These are phyloP conservation scores for Epinotia demarniana DNA, from an alignment of 2,888 invertebrate genomes.

Conservation along the genomic window DNA sequence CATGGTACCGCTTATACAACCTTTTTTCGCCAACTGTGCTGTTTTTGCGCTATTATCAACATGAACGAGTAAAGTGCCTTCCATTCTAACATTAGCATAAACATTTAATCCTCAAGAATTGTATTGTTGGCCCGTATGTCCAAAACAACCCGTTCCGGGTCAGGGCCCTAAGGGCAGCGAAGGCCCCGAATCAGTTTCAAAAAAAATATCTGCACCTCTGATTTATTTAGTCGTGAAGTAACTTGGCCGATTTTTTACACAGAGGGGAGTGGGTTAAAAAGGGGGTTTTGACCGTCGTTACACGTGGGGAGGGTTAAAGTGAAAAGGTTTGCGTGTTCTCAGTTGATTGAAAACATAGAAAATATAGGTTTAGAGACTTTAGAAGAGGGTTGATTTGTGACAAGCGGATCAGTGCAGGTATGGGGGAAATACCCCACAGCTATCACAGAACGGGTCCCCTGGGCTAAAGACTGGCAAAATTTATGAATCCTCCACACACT, in stretches of 20 bases:
- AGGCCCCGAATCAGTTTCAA: constrained; percentile 13
- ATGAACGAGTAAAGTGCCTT: no score
- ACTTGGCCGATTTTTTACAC: constrained; percentile 13
- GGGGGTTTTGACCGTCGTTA: constrained; percentile 6
- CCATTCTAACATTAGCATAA: not conserved
- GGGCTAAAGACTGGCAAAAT: no score
- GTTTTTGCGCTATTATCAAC: no score
- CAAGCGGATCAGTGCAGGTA: no score
- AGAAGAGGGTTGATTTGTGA: no score
- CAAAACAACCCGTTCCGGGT: constrained; percentile 10
- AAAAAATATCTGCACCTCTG: constrained; percentile 21
- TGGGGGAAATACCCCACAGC: no score
- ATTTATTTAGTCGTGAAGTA: constrained; percentile 22
- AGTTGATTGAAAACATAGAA: not conserved
- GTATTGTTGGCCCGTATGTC: constrained; percentile 12
- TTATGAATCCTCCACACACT: no score
- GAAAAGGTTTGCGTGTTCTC: not conserved
- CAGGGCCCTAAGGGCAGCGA: constrained; percentile 1
- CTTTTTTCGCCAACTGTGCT: no score
- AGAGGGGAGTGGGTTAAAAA: not conserved
- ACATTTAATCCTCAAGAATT: not conserved
- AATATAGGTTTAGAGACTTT: no score
- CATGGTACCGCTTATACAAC: no score
- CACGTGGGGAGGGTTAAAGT: not conserved
- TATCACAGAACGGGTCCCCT: no score